Evolutionary conservation across 2,888 invertebrate genomes (phyloP), one percentile per base, ranked within the genome.

Genomic region (Eretmocerus hayati): DNA sequence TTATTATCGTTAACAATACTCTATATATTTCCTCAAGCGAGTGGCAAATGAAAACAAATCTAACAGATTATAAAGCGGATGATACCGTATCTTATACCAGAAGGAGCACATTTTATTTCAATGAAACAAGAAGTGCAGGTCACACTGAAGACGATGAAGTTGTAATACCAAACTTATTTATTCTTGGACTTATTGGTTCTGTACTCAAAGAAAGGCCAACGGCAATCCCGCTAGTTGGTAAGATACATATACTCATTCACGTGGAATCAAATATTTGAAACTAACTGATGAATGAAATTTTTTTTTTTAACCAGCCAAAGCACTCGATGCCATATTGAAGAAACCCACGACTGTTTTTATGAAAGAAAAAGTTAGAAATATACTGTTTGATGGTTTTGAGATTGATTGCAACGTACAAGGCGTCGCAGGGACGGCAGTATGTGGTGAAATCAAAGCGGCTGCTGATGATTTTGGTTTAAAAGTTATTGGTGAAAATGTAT

Each of bases 381-480:
- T 90, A 23, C 72, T 90, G 20, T 91, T 89, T 65, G 78, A 82
- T 36, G 90, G 90, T 0, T 60, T 85, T 5, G 65, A 75, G 0
- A 78, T 90, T 32, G 83, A 89, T 60, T 90, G 90, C 59, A 79
- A 79, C 0, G 80, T 82, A 26, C 81, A 79, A 0, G 87, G 88
- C 57, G 88, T 88, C 57, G 82, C 85, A 0, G 84, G 85, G 0
- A 83, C 84, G 62, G 85, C 87, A 0, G 76, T 85, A 1, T 90
- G 90, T 18, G 16, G 20, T 5, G 41, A 46, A 15, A 15, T 46
- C 4, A 47, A 54, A 31, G 6, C 4, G 3, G 8, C 4, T 9
- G 26, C 21, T n/a, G 42, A 53, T 23, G 22, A 37, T 2, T 37
- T 18, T 22, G 16, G 22, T 11, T 16, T 48, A 15, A 21, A 3